phyloP scores from a whole-genome alignment of 1,140 invertebrate species.

The Drosophila arawakana region DNA sequence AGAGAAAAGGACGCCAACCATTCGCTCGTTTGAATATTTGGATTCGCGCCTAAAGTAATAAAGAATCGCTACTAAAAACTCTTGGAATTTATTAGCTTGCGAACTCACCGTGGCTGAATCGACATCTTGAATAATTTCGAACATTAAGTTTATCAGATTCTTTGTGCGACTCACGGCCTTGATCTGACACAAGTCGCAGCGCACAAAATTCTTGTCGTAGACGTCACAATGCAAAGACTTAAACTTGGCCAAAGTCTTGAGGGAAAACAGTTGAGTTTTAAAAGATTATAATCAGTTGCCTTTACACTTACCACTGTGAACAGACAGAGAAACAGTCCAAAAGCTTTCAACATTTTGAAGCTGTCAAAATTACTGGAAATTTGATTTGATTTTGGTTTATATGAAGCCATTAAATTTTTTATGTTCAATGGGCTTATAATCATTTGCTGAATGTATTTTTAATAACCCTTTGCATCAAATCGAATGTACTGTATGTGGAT shows the following conservation, averaged over 20 bases:
- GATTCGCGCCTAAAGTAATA: neutral
- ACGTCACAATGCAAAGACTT: constrained; percentile 24
- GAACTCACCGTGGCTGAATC: neutral
- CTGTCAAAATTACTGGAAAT: neutral
- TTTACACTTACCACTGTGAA: neutral
- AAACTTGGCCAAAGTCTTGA: constrained; percentile 24
- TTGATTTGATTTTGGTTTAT: neutral
- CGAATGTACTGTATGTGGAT: no score
- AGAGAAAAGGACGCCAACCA: constrained; percentile 37
- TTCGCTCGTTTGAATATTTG: constrained; percentile 18
- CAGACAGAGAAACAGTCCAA: neutral
- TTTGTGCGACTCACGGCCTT: constrained; percentile 31
- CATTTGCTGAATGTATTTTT: no score
- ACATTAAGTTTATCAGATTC: constrained; percentile 26
- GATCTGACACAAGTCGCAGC: constrained; percentile 23
- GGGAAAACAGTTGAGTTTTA: neutral
- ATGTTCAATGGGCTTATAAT: no score
- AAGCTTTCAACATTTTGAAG: neutral
- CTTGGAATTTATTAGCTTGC: no score
- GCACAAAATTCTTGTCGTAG: neutral
- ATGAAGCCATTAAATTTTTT: neutral
- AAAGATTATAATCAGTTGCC: neutral
- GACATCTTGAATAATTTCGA: neutral
- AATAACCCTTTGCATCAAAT: no score
- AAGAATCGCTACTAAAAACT: neutral